Conservation (phyloP, 2,888 invertebrate genomes). For the Eudasyphora cyanicolor region DNA sequence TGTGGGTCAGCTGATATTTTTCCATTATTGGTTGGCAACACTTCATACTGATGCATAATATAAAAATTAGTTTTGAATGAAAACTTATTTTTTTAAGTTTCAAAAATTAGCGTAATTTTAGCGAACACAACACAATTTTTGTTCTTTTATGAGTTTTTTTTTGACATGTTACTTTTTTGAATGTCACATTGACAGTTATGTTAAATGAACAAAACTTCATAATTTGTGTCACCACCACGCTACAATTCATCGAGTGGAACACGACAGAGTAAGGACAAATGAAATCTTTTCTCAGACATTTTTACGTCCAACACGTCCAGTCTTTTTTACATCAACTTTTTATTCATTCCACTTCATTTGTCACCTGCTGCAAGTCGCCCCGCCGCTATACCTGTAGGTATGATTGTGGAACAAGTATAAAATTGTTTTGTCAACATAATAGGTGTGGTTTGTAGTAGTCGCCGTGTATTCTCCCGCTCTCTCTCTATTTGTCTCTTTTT, state of each 20-base stretch:
- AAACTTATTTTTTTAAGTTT: too few species aligned
- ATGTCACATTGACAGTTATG: neutral
- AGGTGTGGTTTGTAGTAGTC: constrained; percentile 34
- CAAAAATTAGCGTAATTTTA: too few species aligned
- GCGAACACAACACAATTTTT: too few species aligned
- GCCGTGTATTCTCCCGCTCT: neutral
- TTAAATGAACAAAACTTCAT: too few species aligned
- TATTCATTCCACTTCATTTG: neutral
- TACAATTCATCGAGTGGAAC: neutral
- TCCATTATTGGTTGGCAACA: too few species aligned
- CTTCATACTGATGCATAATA: too few species aligned
- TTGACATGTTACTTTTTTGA: neutral
- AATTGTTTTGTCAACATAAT: constrained; percentile 20
- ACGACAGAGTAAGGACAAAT: neutral
- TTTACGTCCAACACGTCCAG: neutral
- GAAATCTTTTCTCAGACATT: neutral
- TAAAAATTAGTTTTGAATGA: too few species aligned
- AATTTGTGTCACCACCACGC: too few species aligned
- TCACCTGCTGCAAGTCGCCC: neutral
- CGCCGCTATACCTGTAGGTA: neutral
- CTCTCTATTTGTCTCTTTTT: neutral
- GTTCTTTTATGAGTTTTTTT: too few species aligned
- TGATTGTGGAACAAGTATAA: constrained; percentile 2
- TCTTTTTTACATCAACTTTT: neutral
- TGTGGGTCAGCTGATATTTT: too few species aligned